Conservation (phyloP, 2,113 vertebrate genomes). For the Leucoraja erinaceus region DNA sequence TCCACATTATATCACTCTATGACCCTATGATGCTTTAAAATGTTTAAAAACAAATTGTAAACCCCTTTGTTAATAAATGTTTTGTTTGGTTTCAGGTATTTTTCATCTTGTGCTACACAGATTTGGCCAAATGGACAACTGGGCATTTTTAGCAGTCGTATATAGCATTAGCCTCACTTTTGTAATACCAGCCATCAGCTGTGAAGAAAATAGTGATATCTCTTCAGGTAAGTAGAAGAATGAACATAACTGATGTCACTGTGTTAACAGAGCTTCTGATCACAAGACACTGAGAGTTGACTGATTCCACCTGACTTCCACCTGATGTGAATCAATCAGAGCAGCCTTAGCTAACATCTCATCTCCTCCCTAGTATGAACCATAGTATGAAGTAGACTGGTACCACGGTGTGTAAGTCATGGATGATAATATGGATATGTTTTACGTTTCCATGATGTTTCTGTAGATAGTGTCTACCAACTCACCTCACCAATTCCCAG, state of each 20-base stretch:
- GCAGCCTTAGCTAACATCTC: no score
- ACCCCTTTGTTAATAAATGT: neutral
- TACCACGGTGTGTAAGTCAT: no score
- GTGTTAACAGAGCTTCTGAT: neutral
- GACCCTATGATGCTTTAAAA: neutral
- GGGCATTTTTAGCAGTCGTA: neutral
- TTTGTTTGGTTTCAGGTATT: slow-evolving; percentile 19
- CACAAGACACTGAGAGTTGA: neutral
- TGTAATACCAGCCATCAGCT: neutral
- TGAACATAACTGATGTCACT: neutral
- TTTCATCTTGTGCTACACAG: neutral
- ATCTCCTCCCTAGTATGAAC: no score
- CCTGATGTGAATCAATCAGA: no score
- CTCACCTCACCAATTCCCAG: neutral
- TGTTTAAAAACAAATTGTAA: neutral
- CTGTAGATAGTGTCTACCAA: neutral
- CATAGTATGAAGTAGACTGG: no score
- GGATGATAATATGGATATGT: neutral
- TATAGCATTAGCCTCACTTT: neutral
- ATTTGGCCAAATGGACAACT: neutral
- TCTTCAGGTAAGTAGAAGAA: neutral
- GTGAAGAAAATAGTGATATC: neutral
- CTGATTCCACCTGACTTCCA: neutral
- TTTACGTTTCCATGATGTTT: neutral
- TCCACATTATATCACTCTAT: no score